Evolutionary conservation across 2,888 invertebrate species (phyloP).

Genomic region (Mongoloraphidia duomilia): DNA sequence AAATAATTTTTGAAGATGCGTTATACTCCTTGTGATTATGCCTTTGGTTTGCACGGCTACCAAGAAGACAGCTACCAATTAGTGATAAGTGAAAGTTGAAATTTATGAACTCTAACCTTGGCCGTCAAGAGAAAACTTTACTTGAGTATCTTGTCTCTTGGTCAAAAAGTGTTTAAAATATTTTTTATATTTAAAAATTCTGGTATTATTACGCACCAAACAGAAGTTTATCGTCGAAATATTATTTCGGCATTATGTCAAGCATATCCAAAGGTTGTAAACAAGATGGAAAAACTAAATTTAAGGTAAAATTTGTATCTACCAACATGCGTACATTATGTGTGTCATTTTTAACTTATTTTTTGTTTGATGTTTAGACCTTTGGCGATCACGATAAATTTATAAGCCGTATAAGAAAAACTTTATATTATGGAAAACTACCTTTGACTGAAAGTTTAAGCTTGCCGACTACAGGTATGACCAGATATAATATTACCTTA

Average conservation of each 20-base stretch:
- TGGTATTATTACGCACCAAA: conserved; percentile 30
- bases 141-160: too few relatives aligned
- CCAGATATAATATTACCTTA: too few relatives aligned
- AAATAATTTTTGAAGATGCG: too few relatives aligned
- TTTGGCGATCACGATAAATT: conserved; percentile 63
- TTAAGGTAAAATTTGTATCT: conserved; percentile 30
- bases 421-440: conserved; percentile 74
- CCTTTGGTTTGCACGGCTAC: too few relatives aligned
- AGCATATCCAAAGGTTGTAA: conserved; percentile 38
- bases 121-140: too few relatives aligned
- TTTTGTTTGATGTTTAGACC: conserved; percentile 31
- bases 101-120: too few relatives aligned
- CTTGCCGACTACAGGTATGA: conserved; percentile 64
- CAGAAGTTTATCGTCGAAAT: conserved; percentile 25
- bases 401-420: conserved; percentile 69
- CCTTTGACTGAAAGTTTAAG: conserved; percentile 58
- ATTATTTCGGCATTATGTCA: conserved; percentile 26
- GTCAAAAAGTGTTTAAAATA: neutral
- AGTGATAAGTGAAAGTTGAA: too few relatives aligned
- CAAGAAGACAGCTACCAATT: too few relatives aligned
- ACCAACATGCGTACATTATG: neutral
- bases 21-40: too few relatives aligned
- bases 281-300: conserved; percentile 35
- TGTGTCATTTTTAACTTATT: conserved; percentile 1
- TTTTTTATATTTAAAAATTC: neutral